Base-by-base conservation (phyloP, 2,888 invertebrate species). In the Erannis defoliaria region DNA sequence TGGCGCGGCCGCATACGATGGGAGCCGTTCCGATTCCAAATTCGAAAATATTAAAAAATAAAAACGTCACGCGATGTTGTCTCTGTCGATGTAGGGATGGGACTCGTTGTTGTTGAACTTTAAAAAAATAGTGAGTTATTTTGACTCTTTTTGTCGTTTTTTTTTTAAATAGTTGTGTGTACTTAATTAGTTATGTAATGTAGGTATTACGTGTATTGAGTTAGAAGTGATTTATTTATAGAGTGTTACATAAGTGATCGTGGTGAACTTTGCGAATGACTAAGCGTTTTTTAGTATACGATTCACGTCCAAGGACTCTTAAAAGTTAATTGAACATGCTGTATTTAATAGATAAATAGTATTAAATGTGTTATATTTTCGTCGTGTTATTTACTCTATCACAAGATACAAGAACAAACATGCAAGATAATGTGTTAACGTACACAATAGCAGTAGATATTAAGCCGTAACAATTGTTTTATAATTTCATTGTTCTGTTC, bases 1-100 rank as follows among this genome's bases (percentile, higher is more conserved):
- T 58, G 35, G 55, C 55, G 61, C 68, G 65, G 56, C 48, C 72
- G 69, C 43, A 9, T 18, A 54, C 54, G 26, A 77, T 77, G 77
- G 74, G 72, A 66, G 76, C 55, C 46, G 5, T 18, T n/a, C 45
- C 69, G n/a, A 53, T 46, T 46, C 29, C 18, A 35, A 49, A 55
- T 45, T 38, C 38, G 54, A 50, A 43, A 26, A 29, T 51, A 42
- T 56, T 48, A 42, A 46, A 57, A 57, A 48, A 31, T 37, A 33
- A 18, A 48, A 43, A 66, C 38, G 56, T 56, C 53, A 50, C 35
- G 53, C 43, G 55, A 49, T 50, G 38, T 46, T 38, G 55, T 53
- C 49, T 49, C 48, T 58, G 46, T 48, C 45, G 56, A 50, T 53
- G 55, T 48, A 53, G 57, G 14, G 57, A 56, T 54, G 56, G 57